Percentiles rank a stretch among this genome's conserved stretches.
Evolutionary conservation across 2,113 vertebrate species (phyloP).

Genomic region (Mesitornis unicolor): DNA sequence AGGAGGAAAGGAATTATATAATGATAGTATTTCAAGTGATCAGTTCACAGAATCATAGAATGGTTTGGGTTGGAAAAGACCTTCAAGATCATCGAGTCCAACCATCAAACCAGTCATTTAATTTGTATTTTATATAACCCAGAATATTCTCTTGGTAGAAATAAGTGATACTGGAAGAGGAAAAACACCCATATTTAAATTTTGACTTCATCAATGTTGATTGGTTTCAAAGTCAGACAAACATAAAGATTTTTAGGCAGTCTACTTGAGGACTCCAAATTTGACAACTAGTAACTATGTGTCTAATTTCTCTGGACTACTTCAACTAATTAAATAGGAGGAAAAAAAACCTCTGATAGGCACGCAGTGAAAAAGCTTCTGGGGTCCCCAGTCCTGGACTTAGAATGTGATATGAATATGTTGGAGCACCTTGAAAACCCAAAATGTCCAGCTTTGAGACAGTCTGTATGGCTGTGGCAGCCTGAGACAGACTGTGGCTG

Average conservation of each 20-base stretch:
- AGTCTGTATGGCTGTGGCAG: background rate
- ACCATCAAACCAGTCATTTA: background rate
- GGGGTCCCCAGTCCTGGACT: background rate
- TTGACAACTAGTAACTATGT: background rate
- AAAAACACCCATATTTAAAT: background rate
- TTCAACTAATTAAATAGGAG: background rate
- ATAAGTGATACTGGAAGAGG: background rate
- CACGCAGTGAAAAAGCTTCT: background rate
- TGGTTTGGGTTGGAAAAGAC: too few species aligned
- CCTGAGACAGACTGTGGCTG: background rate
- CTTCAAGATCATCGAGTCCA: too few species aligned
- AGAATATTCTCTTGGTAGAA: background rate
- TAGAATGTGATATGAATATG: background rate
- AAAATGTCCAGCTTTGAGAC: background rate
- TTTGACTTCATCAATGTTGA: background rate
- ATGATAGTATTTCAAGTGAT: background rate
- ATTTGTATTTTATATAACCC: background rate
- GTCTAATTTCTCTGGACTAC: background rate
- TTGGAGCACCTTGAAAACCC: background rate
- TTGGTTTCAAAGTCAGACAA: background rate
- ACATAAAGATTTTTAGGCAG: background rate
- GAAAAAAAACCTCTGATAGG: background rate
- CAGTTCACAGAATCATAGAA: too few species aligned
- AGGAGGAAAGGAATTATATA: background rate
- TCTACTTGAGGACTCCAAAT: background rate